Evolutionary conservation across 2,888 invertebrate genomes (phyloP).

Genomic region (Noctua comes): DNA sequence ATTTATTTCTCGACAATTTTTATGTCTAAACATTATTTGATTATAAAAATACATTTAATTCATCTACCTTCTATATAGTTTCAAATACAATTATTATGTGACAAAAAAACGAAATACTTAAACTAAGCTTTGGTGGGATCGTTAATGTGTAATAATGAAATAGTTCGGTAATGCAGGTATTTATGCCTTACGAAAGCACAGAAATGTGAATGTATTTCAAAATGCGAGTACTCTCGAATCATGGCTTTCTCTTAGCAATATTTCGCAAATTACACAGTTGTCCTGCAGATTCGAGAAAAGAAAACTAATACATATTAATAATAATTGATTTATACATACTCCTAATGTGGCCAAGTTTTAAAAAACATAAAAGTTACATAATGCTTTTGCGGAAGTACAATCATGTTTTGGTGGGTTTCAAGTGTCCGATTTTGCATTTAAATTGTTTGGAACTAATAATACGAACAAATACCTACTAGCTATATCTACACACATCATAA

Average conservation of each 20-base stretch:
- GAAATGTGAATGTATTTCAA: constrained; percentile 61
- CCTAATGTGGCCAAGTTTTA: constrained; percentile 55
- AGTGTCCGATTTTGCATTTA: constrained; percentile 77
- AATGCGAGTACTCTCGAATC: constrained; percentile 60
- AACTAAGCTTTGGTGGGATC: constrained; percentile 90
- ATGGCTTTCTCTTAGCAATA: constrained; percentile 51
- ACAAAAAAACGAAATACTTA: constrained; percentile 85
- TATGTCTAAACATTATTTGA: constrained; percentile 53
- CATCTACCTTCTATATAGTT: constrained; percentile 73
- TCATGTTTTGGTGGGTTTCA: constrained; percentile 76
- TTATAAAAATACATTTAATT: constrained; percentile 76
- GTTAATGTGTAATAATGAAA: constrained; percentile 79
- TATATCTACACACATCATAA: constrained; percentile 73
- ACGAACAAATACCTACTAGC: constrained; percentile 71
- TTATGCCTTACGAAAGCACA: constrained; percentile 60
- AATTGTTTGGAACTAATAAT: constrained; percentile 75
- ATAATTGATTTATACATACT: constrained; percentile 52
- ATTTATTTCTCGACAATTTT: constrained; percentile 52
- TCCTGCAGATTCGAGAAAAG: constrained; percentile 47
- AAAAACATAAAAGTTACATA: constrained; percentile 40
- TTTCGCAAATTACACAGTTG: constrained; percentile 30
- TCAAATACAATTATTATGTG: constrained; percentile 72
- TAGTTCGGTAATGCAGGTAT: constrained; percentile 81
- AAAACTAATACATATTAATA: constrained; percentile 49
- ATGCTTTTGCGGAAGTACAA: constrained; percentile 62